Conservation (phyloP, 1,140 invertebrate genomes). For the Drosophila kurseongensis region DNA sequence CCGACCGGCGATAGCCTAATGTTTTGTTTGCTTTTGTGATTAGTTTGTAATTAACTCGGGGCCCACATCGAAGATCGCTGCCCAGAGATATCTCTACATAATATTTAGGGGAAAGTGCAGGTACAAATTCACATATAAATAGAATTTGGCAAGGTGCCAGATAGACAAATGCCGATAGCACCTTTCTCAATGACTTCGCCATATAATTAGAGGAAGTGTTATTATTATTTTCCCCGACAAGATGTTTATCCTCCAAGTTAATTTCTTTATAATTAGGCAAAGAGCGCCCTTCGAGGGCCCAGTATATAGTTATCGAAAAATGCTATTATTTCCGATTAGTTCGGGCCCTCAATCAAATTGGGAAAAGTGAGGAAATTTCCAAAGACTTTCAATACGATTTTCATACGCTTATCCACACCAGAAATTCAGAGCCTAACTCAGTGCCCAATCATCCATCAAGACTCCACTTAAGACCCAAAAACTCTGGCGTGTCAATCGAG, state of each 20-base stretch:
- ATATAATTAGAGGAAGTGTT: constrained; percentile 68
- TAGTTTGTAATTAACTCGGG: constrained; percentile 79
- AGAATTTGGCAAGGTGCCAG: constrained; percentile 62
- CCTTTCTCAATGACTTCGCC: constrained; percentile 60
- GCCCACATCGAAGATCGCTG: constrained; percentile 32
- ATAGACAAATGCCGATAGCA: constrained; percentile 80
- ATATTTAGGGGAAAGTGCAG: constrained; percentile 15
- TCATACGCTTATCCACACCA: constrained; percentile 67
- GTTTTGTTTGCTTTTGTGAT: constrained; percentile 76
- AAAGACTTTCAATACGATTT: constrained; percentile 65
- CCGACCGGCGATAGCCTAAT: constrained; percentile 66
- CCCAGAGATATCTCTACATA: constrained; percentile 22
- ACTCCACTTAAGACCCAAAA: constrained; percentile 39
- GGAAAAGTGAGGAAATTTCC: constrained; percentile 23
- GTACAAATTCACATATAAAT: constrained; percentile 9
- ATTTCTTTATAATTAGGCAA: constrained; percentile 74
- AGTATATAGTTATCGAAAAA: constrained; percentile 48
- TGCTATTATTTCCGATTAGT: constrained; percentile 53
- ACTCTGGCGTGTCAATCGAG: constrained; percentile 51
- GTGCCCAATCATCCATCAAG: constrained; percentile 59
- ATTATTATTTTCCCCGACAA: constrained; percentile 15
- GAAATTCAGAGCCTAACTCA: constrained; percentile 14
- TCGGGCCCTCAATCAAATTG: constrained; percentile 47
- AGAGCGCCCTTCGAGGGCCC: constrained; percentile 1
- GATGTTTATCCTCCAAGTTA: constrained; percentile 75